Percentiles rank a stretch among this genome's conserved stretches.
Conservation (phyloP, 2,113 vertebrate species). For the Crotophaga sulcirostris region DNA sequence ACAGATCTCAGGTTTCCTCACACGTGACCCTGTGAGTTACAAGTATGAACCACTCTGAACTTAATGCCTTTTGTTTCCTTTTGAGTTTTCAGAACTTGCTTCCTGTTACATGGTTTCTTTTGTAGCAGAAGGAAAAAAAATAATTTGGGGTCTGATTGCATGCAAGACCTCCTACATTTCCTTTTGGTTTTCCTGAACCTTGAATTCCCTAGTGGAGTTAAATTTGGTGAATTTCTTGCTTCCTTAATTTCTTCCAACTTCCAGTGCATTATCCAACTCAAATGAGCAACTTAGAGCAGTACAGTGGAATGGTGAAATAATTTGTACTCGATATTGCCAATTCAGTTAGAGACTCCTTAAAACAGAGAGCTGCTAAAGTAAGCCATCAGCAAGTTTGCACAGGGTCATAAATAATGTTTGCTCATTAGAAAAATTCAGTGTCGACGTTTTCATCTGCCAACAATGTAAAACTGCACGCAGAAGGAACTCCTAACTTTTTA, state of each 20-base stretch:
- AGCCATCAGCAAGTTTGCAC: not conserved
- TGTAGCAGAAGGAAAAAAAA: not conserved
- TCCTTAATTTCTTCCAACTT: not conserved
- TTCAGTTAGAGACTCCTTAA: not conserved
- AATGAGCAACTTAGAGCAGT: not conserved
- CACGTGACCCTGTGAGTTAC: not conserved
- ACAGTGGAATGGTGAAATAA: not conserved
- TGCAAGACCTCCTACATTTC: not conserved
- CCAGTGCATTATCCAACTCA: not conserved
- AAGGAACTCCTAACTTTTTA: slow-evolving; percentile 14
- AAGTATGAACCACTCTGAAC: not conserved
- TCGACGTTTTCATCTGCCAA: slow-evolving; percentile 12
- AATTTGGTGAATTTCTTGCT: not conserved
- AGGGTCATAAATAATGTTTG: slow-evolving; percentile 30
- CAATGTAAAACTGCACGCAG: not conserved
- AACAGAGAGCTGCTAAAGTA: not conserved
- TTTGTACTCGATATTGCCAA: not conserved
- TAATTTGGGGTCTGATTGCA: not conserved
- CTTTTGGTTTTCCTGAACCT: not conserved
- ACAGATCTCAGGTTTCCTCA: not conserved
- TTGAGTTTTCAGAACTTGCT: not conserved
- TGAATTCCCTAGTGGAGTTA: not conserved
- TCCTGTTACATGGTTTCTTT: not conserved
- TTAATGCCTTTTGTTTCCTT: not conserved
- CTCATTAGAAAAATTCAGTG: slow-evolving; percentile 26